Percentiles rank a stretch among this genome's conserved stretches.
Evolutionary conservation across 2,888 invertebrate species (phyloP).

Genomic region (Stictocephala bisonia): DNA sequence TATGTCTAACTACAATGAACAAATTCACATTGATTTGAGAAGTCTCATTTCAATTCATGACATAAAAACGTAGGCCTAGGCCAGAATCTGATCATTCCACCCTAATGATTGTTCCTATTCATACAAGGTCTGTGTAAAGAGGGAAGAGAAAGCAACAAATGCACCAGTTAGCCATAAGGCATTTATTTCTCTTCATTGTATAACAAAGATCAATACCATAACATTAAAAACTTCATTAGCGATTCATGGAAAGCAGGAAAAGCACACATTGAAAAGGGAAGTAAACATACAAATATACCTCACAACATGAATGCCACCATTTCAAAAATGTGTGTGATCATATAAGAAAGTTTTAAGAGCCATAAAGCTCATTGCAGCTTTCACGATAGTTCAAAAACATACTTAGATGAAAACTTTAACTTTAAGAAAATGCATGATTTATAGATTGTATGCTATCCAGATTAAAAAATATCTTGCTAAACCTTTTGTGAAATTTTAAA

Average conservation of each 20-base stretch:
- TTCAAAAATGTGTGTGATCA: too few species aligned
- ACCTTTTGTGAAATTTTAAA: too few species aligned
- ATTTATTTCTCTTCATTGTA: conserved; percentile 36
- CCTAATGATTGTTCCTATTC: conserved; percentile 34
- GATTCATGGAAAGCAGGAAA: neutral
- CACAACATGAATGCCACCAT: too few species aligned
- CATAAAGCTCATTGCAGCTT: too few species aligned
- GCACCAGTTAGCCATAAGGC: conserved; percentile 41
- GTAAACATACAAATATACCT: too few species aligned
- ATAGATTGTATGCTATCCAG: too few species aligned
- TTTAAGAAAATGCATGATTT: too few species aligned
- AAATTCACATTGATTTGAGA: conserved; percentile 45
- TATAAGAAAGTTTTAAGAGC: too few species aligned
- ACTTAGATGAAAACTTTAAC: too few species aligned
- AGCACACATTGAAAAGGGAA: too few species aligned
- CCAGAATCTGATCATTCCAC: conserved; percentile 26
- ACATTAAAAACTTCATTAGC: conserved; percentile 27
- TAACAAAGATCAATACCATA: conserved; percentile 36
- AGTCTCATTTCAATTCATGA: conserved; percentile 40
- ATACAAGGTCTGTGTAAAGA: conserved; percentile 39
- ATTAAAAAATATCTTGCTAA: too few species aligned
- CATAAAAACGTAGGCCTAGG: conserved; percentile 41
- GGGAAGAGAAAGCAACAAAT: conserved; percentile 34
- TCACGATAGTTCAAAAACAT: too few species aligned
- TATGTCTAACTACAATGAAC: conserved; percentile 32